A percentile compares a stretch with the other conserved stretches of the same genome.
phyloP scores from a whole-genome alignment of 2,113 vertebrate genomes.

The Dunckerocampus dactyliophorus region DNA sequence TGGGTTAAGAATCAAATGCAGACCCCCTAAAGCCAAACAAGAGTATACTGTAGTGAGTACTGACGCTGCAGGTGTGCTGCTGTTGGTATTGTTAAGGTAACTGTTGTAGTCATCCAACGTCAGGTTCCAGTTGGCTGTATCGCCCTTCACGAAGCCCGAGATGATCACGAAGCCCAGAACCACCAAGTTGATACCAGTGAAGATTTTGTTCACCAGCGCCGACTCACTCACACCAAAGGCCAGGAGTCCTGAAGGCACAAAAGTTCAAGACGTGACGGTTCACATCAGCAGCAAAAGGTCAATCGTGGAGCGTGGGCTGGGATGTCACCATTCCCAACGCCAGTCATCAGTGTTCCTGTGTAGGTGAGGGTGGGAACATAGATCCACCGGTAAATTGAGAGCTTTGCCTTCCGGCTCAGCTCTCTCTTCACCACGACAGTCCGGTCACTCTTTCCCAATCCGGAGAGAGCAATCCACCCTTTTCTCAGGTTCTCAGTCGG shows the following conservation, averaged over 20 bases:
- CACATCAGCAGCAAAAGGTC: constrained; percentile 7
- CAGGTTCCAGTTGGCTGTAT: constrained; percentile 85
- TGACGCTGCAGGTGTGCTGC: constrained; percentile 5
- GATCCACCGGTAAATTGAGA: too few relatives aligned
- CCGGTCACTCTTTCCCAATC: too few relatives aligned
- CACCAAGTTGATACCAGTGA: constrained; percentile 87
- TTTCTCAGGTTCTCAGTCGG: too few relatives aligned
- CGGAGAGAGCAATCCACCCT: too few relatives aligned
- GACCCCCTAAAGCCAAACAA: background rate
- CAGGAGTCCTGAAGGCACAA: constrained; percentile 76
- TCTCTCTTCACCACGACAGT: too few relatives aligned
- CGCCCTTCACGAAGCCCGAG: constrained; percentile 85
- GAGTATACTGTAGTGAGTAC: constrained; percentile 10
- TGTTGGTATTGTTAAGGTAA: constrained; percentile 46
- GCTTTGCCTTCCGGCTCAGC: too few relatives aligned
- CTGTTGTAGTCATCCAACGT: constrained; percentile 57
- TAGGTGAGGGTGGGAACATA: too few relatives aligned
- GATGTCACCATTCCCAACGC: background rate
- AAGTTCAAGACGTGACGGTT: constrained; percentile 3
- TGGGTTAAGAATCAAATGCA: background rate
- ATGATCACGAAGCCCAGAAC: constrained; percentile 89
- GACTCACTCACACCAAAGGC: constrained; percentile 92
- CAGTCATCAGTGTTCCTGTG: constrained; percentile 10
- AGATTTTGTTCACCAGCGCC: constrained; percentile 91
- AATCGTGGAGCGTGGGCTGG: background rate